Evolutionary conservation across 2,113 vertebrate genomes (phyloP).

Genomic region (Mixornis gularis): DNA sequence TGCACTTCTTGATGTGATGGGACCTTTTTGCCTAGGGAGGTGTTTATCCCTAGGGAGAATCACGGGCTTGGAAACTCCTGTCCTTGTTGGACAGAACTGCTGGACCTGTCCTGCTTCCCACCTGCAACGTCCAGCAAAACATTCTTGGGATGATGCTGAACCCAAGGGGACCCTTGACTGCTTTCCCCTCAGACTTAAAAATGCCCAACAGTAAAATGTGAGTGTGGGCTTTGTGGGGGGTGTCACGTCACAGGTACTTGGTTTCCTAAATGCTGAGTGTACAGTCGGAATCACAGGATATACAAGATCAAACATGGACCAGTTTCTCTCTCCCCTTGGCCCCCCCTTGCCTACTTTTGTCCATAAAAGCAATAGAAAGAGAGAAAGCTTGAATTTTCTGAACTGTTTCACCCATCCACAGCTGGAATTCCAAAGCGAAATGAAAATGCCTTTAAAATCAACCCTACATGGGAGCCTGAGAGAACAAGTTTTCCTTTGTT

Average conservation of each 20-base stretch:
- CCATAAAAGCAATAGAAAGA: constrained; percentile 55
- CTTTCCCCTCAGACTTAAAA: background rate
- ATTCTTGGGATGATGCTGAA: constrained; percentile 17
- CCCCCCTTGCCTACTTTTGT: constrained; percentile 59
- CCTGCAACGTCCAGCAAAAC: constrained; percentile 1
- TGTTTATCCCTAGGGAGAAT: background rate
- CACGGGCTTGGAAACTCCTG: background rate
- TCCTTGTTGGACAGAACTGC: constrained; percentile 33
- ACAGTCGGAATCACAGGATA: constrained; percentile 57
- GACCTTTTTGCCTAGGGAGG: background rate
- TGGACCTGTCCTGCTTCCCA: background rate
- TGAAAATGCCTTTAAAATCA: constrained; percentile 74
- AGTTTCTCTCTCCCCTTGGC: constrained; percentile 37
- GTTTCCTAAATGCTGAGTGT: background rate
- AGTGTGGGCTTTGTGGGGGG: background rate
- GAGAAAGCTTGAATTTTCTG: constrained; percentile 70
- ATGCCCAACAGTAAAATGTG: background rate
- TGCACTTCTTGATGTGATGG: background rate
- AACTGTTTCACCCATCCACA: constrained; percentile 69
- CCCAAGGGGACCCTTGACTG: background rate
- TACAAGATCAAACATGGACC: constrained; percentile 58
- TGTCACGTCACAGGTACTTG: constrained; percentile 42
- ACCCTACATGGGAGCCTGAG: constrained; percentile 70
- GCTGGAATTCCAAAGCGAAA: constrained; percentile 68
- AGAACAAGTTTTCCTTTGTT: constrained; percentile 81